Percentiles rank a stretch among this genome's conserved stretches.
Conservation (phyloP, 1,140 invertebrate genomes). For the Pollicipes pollicipes region DNA sequence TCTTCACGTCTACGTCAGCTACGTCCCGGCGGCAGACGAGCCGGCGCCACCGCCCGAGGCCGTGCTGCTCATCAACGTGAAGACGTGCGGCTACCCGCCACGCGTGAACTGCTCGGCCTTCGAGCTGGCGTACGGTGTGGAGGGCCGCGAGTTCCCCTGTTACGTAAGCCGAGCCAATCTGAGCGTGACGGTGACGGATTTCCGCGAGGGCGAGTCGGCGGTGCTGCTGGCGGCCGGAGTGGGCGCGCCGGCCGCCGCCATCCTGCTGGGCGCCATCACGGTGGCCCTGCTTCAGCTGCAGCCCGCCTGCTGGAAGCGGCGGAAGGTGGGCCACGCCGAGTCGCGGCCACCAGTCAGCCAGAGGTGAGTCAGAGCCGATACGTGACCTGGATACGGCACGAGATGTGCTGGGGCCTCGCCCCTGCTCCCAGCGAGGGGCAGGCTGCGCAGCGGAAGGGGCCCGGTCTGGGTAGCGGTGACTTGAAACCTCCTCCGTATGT, state of each 20-base stretch:
- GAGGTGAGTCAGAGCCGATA: no score
- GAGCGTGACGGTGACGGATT: background rate
- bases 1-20: slow-evolving; percentile 54
- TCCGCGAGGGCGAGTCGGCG: background rate
- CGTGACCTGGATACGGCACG: no score
- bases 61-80: slow-evolving; percentile 62
- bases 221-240: background rate
- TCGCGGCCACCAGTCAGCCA: no score
- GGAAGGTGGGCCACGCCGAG: no score
- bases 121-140: background rate
- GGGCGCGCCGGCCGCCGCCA: background rate
- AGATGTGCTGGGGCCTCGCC: no score
- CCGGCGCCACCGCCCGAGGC: slow-evolving; percentile 4
- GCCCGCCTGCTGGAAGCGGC: background rate
- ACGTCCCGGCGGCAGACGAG: slow-evolving; percentile 22
- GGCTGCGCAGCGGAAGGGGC: no score
- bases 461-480: no score
- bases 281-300: background rate
- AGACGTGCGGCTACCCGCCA: slow-evolving; percentile 73
- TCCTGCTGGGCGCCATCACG: background rate
- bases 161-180: background rate
- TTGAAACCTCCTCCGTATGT: no score
- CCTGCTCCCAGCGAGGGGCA: no score
- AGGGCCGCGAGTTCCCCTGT: background rate
- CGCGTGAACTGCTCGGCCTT: slow-evolving; percentile 60